phyloP scores from a whole-genome alignment of 2,113 vertebrate species.

The Gobiocypris rarus region DNA sequence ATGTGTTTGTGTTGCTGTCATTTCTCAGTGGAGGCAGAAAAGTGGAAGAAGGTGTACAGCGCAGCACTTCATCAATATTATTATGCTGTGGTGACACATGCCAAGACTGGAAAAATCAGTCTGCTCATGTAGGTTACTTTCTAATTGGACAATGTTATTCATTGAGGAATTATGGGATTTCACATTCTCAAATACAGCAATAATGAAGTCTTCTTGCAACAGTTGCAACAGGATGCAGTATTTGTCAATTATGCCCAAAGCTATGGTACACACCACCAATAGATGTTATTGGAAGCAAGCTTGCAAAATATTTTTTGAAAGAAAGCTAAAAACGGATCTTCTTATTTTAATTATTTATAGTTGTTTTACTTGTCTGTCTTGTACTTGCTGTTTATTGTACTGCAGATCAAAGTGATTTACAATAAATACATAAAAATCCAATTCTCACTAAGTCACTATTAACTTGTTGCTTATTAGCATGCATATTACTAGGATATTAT shows the following conservation, averaged over 20 bases:
- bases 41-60: neutral
- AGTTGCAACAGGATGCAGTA: neutral
- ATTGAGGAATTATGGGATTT: neutral
- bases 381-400: neutral
- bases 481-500: too few relatives aligned
- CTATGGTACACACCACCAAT: neutral
- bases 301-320: neutral
- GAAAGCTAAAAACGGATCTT: neutral
- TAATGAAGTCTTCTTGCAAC: neutral
- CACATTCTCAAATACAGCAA: neutral
- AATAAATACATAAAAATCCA: too few relatives aligned
- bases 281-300: neutral
- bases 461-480: too few relatives aligned
- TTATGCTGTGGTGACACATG: neutral
- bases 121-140: slow-evolving; percentile 1
- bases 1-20: neutral
- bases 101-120: slow-evolving; percentile 11
- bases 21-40: neutral
- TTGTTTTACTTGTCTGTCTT: too few relatives aligned
- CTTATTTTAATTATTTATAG: neutral
- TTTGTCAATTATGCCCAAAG: neutral
- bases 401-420: too few relatives aligned
- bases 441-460: too few relatives aligned
- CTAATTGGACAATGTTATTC: neutral
- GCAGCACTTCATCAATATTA: slow-evolving; percentile 12